A percentile compares a stretch with the other conserved stretches of the same genome.
Evolutionary conservation across 1,140 invertebrate genomes (phyloP).

Genomic region (Papilio machaon): DNA sequence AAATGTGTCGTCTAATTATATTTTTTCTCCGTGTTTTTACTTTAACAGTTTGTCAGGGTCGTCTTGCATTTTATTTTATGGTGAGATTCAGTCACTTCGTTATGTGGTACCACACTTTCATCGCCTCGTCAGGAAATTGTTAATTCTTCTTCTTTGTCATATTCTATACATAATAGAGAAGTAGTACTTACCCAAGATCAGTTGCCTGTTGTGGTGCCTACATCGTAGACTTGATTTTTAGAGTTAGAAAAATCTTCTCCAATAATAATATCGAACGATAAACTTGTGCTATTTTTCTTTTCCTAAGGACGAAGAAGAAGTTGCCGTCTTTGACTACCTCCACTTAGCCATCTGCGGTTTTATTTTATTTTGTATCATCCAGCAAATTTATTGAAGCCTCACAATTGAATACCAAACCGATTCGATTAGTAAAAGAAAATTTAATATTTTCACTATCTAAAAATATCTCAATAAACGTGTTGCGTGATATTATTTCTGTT

Average conservation of each 20-base stretch:
- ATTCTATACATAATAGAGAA: neutral
- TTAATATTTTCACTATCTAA: neutral
- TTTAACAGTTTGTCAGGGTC: neutral
- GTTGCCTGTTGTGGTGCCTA: slow-evolving; percentile 15
- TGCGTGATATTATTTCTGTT: slow-evolving; percentile 45
- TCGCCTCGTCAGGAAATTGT: neutral
- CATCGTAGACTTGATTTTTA: slow-evolving; percentile 36
- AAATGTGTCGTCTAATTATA: slow-evolving; percentile 9
- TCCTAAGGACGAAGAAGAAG: slow-evolving; percentile 56
- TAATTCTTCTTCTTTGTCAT: neutral
- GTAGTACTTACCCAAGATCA: neutral
- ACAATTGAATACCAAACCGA: slow-evolving; percentile 31
- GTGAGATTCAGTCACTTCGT: slow-evolving; percentile 56
- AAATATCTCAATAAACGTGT: slow-evolving; percentile 46
- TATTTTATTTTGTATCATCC: slow-evolving; percentile 51
- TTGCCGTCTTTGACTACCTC: slow-evolving; percentile 37
- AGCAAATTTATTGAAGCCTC: slow-evolving; percentile 51
- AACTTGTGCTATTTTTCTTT: slow-evolving; percentile 62
- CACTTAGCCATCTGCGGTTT: slow-evolving; percentile 41
- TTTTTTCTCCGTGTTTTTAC: neutral
- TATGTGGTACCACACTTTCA: slow-evolving; percentile 48
- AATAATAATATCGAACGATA: slow-evolving; percentile 46
- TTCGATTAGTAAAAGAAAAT: neutral
- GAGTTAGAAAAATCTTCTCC: slow-evolving; percentile 25
- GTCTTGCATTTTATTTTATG: neutral